Evolutionary conservation across 2,113 vertebrate genomes (phyloP), one percentile per base, ranked within the genome.

Genomic region (Chrysochloris asiatica): DNA sequence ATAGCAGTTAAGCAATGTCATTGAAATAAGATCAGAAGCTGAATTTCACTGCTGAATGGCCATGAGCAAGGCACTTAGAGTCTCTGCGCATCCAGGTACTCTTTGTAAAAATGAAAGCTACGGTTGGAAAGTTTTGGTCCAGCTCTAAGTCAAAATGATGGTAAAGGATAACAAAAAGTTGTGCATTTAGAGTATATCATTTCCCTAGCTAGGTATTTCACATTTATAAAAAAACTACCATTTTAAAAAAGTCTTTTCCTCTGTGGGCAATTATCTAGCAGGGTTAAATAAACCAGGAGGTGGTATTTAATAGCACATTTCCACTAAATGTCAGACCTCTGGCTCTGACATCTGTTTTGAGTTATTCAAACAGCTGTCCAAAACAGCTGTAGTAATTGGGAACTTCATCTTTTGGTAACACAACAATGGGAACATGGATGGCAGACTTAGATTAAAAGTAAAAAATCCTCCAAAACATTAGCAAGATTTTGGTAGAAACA

Each of bases 271-370:
- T 97, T 96, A 97, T 94, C 76, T 88, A 95, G 86, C 83, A 97
- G 95, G 95, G 95, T 97, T 97, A 98, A 97, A 96, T 96, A 98
- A 98, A 97, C 95, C 94, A 97, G 52, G 93, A 96, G 96, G 95
- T 98, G 97, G 96, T 95, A 97, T 97, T 98, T 98, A 97, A 97
- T 97, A 96, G 96, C 93, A 96, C 94, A 96, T 97, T 97, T 97
- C 96, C 95, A 97, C 95, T 95, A 96, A 97, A 96, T 97, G 97
- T 96, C 96, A 98, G 96, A 97, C 96, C 97, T 97, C 95, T 98
- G 96, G 96, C 97, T 97, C 96, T 96, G 94, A 97, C 97, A 98
- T 98, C 97, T 98, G 97, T 93, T 97, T 97, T 96, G 95, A 96
- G 96, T 98, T 98, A 97, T 92, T 93, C 95, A 84, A 96, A 93